phyloP scores from a whole-genome alignment of 1,140 invertebrate species.

The Parasteatoda tepidariorum region DNA sequence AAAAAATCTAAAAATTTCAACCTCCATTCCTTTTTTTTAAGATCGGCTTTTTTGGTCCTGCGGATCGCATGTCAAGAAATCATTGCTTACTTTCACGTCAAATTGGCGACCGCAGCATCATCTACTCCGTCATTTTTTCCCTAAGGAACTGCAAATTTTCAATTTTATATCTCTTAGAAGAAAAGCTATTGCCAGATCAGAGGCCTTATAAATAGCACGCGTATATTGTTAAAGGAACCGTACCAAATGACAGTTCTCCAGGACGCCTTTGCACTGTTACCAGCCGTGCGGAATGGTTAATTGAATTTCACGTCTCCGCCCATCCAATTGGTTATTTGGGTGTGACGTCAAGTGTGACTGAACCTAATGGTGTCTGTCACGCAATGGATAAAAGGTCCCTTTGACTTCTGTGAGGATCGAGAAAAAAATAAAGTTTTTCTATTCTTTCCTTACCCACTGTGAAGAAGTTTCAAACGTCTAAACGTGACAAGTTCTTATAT shows the following conservation, averaged over 20 bases:
- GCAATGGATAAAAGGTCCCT: conserved; percentile 16
- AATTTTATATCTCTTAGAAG: conserved; percentile 6
- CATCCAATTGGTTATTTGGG: conserved; percentile 48
- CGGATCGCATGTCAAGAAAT: not conserved
- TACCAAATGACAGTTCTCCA: conserved; percentile 24
- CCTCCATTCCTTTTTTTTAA: not conserved
- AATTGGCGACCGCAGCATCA: conserved; percentile 12
- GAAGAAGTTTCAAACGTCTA: not conserved
- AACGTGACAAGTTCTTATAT: not conserved
- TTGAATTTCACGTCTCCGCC: conserved; percentile 56
- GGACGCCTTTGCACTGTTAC: not conserved
- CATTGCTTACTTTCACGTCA: conserved; percentile 16
- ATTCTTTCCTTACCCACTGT: not conserved
- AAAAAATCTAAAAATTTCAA: too few relatives aligned
- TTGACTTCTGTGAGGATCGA: not conserved
- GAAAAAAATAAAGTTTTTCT: not conserved
- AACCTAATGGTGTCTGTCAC: conserved; percentile 43
- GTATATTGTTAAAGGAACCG: conserved; percentile 31
- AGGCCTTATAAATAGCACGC: conserved; percentile 26
- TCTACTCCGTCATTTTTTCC: not conserved
- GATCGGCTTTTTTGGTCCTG: not conserved
- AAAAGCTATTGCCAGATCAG: conserved; percentile 24
- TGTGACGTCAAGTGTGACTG: conserved; percentile 52
- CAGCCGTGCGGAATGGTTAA: conserved; percentile 42
- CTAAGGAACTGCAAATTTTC: not conserved